A percentile compares a stretch with the other conserved stretches of the same genome.
phyloP scores from a whole-genome alignment of 2,113 vertebrate genomes.

The Xyrauchen texanus region DNA sequence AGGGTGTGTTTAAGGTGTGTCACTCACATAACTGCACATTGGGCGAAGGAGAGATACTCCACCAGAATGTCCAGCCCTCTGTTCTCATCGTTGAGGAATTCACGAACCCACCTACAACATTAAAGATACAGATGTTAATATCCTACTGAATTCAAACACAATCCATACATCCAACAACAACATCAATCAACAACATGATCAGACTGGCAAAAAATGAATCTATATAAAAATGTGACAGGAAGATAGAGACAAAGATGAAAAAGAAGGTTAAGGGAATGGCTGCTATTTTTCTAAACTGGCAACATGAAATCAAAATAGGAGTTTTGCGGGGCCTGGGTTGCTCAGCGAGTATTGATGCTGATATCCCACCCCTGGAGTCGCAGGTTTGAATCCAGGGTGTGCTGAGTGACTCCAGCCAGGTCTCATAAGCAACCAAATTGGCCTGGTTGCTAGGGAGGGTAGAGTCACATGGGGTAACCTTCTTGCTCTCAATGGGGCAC shows the following conservation, averaged over 20 bases:
- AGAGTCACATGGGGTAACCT: too few relatives aligned
- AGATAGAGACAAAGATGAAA: too few relatives aligned
- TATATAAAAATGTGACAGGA: not conserved
- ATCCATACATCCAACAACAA: not conserved
- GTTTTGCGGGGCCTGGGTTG: too few relatives aligned
- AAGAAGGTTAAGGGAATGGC: not conserved
- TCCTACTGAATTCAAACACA: constrained; percentile 54
- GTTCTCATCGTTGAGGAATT: constrained; percentile 97
- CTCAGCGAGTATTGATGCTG: too few relatives aligned
- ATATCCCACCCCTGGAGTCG: too few relatives aligned
- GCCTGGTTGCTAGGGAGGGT: too few relatives aligned
- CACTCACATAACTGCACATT: constrained; percentile 94
- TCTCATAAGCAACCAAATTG: too few relatives aligned
- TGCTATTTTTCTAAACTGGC: not conserved
- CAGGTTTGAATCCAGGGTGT: too few relatives aligned
- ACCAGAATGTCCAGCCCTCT: constrained; percentile 93
- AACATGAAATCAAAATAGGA: not conserved
- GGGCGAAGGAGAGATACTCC: constrained; percentile 95
- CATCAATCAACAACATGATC: too few relatives aligned
- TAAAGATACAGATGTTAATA: constrained; percentile 47
- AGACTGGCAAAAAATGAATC: too few relatives aligned
- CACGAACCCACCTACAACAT: constrained; percentile 89
- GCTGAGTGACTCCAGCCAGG: too few relatives aligned
- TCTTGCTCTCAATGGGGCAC: too few relatives aligned
- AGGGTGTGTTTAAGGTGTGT: constrained; percentile 2